Conservation (phyloP, 2,888 invertebrate genomes). For the Amiota mariae region DNA sequence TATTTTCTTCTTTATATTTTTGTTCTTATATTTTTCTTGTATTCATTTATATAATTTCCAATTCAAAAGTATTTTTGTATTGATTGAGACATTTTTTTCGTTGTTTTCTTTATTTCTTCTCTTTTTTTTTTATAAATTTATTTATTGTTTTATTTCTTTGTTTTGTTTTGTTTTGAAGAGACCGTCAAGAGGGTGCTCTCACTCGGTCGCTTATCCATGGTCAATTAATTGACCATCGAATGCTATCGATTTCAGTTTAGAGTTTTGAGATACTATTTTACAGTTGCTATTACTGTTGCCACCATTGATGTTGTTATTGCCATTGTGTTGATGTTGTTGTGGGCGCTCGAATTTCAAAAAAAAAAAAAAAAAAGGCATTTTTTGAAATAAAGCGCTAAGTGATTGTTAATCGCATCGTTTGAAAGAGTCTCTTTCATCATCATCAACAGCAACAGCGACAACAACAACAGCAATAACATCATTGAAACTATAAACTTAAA, state of each 20-base stretch:
- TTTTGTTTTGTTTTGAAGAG: too few species aligned
- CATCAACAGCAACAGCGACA: neutral
- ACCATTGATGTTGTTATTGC: slow-evolving; percentile 3
- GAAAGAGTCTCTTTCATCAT: slow-evolving; percentile 32
- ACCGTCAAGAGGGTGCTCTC: slow-evolving; percentile 28
- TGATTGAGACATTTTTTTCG: slow-evolving; percentile 26
- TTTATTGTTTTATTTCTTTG: slow-evolving; percentile 54
- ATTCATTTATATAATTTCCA: too few species aligned
- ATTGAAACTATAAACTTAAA: slow-evolving; percentile 40
- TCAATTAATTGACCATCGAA: slow-evolving; percentile 57
- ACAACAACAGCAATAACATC: neutral
- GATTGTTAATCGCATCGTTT: slow-evolving; percentile 58
- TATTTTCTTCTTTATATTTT: too few species aligned
- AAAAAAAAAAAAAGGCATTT: slow-evolving; percentile 29
- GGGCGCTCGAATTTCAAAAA: slow-evolving; percentile 13
- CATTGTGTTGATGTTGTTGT: neutral
- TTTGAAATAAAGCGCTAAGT: slow-evolving; percentile 68
- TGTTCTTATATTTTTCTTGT: too few species aligned
- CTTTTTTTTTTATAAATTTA: slow-evolving; percentile 29
- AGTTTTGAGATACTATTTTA: neutral
- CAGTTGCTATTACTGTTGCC: slow-evolving; percentile 27
- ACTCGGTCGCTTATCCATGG: slow-evolving; percentile 65
- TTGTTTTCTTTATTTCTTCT: slow-evolving; percentile 27
- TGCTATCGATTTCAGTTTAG: slow-evolving; percentile 53
- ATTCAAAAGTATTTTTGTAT: neutral